Evolutionary conservation across 1,140 invertebrate genomes (phyloP).

Genomic region (Hestina assimilis): DNA sequence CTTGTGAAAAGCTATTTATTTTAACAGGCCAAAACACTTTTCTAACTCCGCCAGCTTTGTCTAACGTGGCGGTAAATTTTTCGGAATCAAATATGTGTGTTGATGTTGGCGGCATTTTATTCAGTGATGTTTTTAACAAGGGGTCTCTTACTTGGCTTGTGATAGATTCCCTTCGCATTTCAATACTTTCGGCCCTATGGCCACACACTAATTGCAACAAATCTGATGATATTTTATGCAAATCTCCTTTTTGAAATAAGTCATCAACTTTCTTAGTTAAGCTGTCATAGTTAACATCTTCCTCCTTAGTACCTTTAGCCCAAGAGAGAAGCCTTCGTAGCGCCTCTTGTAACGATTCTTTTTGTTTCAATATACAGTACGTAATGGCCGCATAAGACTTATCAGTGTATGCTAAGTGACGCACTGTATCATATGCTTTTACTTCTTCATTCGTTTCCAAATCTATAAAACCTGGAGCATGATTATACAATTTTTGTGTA

Average conservation of each 20-base stretch:
- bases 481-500: conserved; percentile 30
- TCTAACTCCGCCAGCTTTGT: not conserved
- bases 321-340: conserved; percentile 11
- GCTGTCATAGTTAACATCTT: not conserved
- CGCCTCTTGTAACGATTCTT: conserved; percentile 12
- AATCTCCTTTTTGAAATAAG: not conserved
- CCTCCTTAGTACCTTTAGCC: conserved; percentile 1
- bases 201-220: conserved; percentile 3
- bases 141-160: not conserved
- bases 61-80: not conserved
- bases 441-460: conserved; percentile 25
- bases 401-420: conserved; percentile 17
- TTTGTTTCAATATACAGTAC: conserved; percentile 32
- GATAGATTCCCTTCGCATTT: not conserved
- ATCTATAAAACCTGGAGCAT: conserved; percentile 29
- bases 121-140: not conserved
- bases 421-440: conserved; percentile 7
- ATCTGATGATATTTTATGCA: not conserved
- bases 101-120: not conserved
- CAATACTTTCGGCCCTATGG: not conserved
- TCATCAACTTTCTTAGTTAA: not conserved
- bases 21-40: not conserved
- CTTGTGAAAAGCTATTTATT: not conserved
- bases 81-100: not conserved
- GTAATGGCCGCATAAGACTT: conserved; percentile 27